Evolutionary conservation across 2,888 invertebrate genomes (phyloP), one percentile per base, ranked within the genome.

Genomic region (Willowsia nigromaculata): DNA sequence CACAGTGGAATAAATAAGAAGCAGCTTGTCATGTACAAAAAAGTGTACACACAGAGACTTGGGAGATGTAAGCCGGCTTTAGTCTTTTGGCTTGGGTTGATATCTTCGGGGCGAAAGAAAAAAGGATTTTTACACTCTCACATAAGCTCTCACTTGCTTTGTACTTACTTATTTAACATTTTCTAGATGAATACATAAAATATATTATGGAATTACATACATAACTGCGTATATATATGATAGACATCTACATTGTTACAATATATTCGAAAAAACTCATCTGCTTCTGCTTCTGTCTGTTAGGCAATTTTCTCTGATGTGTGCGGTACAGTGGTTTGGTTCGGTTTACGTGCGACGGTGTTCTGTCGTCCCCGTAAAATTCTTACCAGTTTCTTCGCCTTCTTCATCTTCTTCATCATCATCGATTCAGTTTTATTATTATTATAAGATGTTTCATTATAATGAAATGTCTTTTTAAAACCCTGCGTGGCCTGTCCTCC

Each of bases 381-480:
- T 53, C 68, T 68, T 37, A 37, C 37, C 37, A 37, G 68, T 37
- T 68, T 68, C 62, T 62, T 13, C 62, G 11, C 27, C 7, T 27
- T 62, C 30, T 15, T 27, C 62, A n/a, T n/a, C 37, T 37, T 33
- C 68, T 15, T 68, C 68, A 68, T 68, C 68, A 68, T 68, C 68
- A 68, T 68, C 37, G 68, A 68, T 37, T 68, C 68, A 68, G 59
- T 37, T 37, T 68, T n/a, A 53, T 68, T 33, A 68, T 62, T 25
- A 62, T 40, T 47, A 47, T 74, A 81, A 85, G 85, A 71, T n/a
- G 71, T 85, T 85, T 76, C 74, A 76, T 85, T 78, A 62, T 85
- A 85, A 85, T 85, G 74, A 85, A 85, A 85, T 85, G 76, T 85
- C 85, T 76, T 85, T 85, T 85, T 85, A 85, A 85, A 85, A 47